Evolutionary conservation across 1,140 invertebrate genomes (phyloP).

Genomic region (Drosophila takahashii): DNA sequence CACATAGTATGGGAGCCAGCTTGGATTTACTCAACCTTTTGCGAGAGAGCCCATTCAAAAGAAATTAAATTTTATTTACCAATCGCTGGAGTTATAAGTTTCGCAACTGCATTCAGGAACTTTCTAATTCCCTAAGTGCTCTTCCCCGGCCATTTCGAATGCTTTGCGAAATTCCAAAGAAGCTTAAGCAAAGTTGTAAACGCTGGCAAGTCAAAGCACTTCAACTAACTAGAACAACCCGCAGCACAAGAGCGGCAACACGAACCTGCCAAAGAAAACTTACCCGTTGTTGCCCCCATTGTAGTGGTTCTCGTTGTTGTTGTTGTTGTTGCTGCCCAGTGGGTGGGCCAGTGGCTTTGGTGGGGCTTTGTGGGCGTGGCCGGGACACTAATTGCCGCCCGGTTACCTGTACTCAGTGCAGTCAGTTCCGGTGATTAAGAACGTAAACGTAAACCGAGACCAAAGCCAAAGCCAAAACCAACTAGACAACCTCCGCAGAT

Average conservation of each 20-base stretch:
- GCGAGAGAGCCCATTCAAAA: not conserved
- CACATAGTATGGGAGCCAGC: too few species aligned
- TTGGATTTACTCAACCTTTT: not conserved
- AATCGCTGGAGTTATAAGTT: conserved; percentile 30
- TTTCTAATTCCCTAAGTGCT: conserved; percentile 43
- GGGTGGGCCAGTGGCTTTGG: conserved; percentile 5
- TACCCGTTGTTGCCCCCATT: conserved; percentile 1
- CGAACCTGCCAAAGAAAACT: conserved; percentile 37
- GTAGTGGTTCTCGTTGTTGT: too few species aligned
- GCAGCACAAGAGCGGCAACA: conserved; percentile 26
- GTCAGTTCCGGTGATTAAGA: conserved; percentile 59
- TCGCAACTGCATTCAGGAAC: conserved; percentile 27
- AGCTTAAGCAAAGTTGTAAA: conserved; percentile 60
- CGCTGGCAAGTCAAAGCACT: conserved; percentile 45
- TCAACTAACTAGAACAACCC: conserved; percentile 41
- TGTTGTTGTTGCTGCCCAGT: not conserved
- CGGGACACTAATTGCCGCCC: conserved; percentile 47
- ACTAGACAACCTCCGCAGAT: conserved; percentile 17
- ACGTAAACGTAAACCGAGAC: conserved; percentile 25
- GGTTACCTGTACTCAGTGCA: conserved; percentile 41
- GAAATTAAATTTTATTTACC: conserved; percentile 21
- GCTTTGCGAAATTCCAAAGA: conserved; percentile 37
- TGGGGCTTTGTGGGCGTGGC: conserved; percentile 47
- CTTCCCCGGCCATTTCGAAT: conserved; percentile 22
- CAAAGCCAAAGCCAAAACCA: conserved; percentile 17